Evolutionary conservation across 1,140 invertebrate species (phyloP).

Genomic region (Sinella curviseta): DNA sequence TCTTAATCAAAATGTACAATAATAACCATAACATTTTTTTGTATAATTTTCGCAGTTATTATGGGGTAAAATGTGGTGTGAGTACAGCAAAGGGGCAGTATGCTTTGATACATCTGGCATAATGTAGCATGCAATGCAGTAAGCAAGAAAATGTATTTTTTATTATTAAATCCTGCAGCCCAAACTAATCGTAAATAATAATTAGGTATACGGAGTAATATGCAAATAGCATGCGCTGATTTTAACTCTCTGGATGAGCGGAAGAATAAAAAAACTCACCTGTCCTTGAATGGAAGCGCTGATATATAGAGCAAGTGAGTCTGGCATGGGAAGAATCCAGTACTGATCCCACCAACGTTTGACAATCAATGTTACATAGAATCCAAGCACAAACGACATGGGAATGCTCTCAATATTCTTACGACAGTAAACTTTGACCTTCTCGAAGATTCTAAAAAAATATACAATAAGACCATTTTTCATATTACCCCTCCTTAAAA

Average conservation of each 20-base stretch:
- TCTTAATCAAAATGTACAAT: no score
- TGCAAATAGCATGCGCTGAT: neutral
- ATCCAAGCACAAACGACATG: constrained; percentile 91
- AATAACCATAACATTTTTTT: no score
- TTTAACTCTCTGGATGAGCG: neutral
- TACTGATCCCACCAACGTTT: constrained; percentile 92
- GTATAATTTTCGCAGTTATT: no score
- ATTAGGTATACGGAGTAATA: neutral
- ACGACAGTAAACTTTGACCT: constrained; percentile 74
- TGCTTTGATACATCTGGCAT: no score
- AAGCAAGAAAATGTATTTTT: no score
- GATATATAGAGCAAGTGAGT: constrained; percentile 83
- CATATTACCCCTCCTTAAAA: no score
- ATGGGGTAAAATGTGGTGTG: no score
- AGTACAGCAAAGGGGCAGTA: no score
- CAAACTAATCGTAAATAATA: no score
- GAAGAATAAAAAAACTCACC: constrained; percentile 63
- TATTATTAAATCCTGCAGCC: no score
- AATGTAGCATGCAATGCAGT: no score
- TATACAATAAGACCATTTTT: no score
- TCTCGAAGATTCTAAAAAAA: constrained; percentile 72
- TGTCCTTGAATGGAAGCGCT: constrained; percentile 85
- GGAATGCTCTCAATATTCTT: constrained; percentile 81
- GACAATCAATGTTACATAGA: constrained; percentile 88
- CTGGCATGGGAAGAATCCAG: constrained; percentile 84